phyloP scores from a whole-genome alignment of 2,113 vertebrate genomes.

The Leucopsar rothschildi region DNA sequence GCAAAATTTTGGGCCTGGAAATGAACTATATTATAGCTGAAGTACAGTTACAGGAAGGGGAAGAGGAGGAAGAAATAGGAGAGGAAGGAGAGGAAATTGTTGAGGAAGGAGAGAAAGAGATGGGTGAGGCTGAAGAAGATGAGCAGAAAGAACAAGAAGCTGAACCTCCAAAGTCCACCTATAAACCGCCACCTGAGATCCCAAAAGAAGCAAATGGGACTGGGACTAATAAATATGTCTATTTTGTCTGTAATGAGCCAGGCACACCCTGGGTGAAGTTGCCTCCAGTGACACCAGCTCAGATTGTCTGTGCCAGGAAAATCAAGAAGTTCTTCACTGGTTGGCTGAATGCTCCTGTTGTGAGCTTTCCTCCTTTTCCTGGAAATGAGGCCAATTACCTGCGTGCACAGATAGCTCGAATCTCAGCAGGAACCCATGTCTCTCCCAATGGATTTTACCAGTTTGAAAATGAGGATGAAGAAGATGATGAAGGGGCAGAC shows the following conservation, averaged over 20 bases:
- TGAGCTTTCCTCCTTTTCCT: constrained; percentile 90
- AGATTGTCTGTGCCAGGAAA: constrained; percentile 85
- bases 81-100: not conserved
- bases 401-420: constrained; percentile 91
- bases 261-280: constrained; percentile 87
- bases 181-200: constrained; percentile 77
- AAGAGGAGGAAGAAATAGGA: constrained; percentile 79
- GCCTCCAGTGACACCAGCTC: constrained; percentile 85
- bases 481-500: constrained; percentile 73
- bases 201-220: constrained; percentile 81
- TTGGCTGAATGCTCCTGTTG: constrained; percentile 77
- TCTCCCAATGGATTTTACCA: constrained; percentile 91
- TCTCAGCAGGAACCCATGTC: constrained; percentile 90
- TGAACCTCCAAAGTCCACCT: constrained; percentile 76
- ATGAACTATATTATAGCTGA: constrained; percentile 90
- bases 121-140: constrained; percentile 23
- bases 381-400: constrained; percentile 92
- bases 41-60: constrained; percentile 78
- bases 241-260: constrained; percentile 91
- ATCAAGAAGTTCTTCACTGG: constrained; percentile 91
- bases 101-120: constrained; percentile 50
- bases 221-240: constrained; percentile 88
- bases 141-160: constrained; percentile 53
- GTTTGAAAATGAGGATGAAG: constrained; percentile 84
- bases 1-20: constrained; percentile 87